A percentile compares a stretch with the other conserved stretches of the same genome.
phyloP scores from a whole-genome alignment of 37 sponge, comb jelly and placozoan species.

The Hormiphora californensis region DNA sequence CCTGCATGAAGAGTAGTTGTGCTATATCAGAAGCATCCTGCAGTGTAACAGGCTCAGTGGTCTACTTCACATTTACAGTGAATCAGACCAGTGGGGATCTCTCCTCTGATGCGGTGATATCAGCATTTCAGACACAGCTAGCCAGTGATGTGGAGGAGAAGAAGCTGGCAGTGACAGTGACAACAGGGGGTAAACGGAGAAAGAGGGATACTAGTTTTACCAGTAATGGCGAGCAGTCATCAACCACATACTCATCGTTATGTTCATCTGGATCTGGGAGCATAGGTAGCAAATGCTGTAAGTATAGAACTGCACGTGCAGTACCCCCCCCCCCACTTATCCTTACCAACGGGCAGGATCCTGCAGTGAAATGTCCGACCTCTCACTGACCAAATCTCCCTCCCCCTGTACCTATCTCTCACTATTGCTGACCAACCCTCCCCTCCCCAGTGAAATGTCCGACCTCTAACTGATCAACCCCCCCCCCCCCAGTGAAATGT shows the following conservation, averaged over 20 bases:
- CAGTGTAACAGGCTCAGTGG: not conserved
- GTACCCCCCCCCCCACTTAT: no score
- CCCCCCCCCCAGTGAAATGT: not conserved
- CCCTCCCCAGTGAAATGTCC: no score
- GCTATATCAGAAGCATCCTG: not conserved
- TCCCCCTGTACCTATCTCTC: no score
- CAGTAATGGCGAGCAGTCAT: not conserved
- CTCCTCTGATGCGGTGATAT: not conserved
- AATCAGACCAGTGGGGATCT: not conserved
- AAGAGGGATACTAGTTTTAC: not conserved
- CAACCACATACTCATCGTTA: not conserved
- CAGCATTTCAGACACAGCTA: not conserved
- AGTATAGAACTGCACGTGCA: no score
- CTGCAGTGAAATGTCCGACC: not conserved
- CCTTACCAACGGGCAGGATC: no score
- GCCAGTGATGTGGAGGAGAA: not conserved
- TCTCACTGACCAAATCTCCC: not conserved
- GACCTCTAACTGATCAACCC: not conserved
- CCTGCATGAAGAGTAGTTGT: not conserved
- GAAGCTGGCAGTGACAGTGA: not conserved
- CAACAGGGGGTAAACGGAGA: no score
- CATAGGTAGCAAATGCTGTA: not conserved
- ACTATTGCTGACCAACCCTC: no score
- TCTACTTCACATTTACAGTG: not conserved
- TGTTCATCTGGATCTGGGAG: not conserved